Evolutionary conservation across 2,888 invertebrate genomes (phyloP), one percentile per base, ranked within the genome.

Genomic region (Agrochola circellaris): DNA sequence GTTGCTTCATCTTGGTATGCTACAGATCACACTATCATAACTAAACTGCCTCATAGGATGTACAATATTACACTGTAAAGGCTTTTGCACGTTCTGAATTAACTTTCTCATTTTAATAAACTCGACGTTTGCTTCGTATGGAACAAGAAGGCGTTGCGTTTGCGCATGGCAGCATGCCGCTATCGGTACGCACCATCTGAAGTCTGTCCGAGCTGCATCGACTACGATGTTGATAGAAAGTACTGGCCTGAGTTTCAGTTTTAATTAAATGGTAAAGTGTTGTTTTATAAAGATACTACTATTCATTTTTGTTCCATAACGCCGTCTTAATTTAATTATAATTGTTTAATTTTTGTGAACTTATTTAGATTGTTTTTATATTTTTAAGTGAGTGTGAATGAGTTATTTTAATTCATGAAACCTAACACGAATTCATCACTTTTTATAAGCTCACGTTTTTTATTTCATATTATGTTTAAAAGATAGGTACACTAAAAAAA

Each of bases 111-210:
- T 65, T 54, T 17, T 54, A 65, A 54, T 42, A 58, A 74, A 80
- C n/a, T 51, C 4, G 7, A 42, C 23, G 7, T n/a, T 38, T 7
- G 7, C 34, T 54, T 38, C 20, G 7, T 54, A n/a, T 38, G n/a
- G 11, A 38, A 38, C 65, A n/a, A 30, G 60, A 68, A 62, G 67
- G 73, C 58, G 34, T 54, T 66, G 85, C 82, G 74, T 61, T 30
- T 26, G 69, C 82, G 62, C 69, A 75, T 67, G 61, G 64, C 60
- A 64, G 38, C 72, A 56, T 56, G 72, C 38, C 73, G 75, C 75
- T 86, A 86, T 86, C 85, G 13, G 26, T 66, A 42, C 45, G 45
- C 74, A 70, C 74, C 75, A 86, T 86, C 87, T 86, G 77, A 79
- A 76, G 74, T n/a, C 70, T 75, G 81, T 74, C 42, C 17, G 65